Conservation (phyloP, 2,113 vertebrate genomes). For the Megaceryle maxima region DNA sequence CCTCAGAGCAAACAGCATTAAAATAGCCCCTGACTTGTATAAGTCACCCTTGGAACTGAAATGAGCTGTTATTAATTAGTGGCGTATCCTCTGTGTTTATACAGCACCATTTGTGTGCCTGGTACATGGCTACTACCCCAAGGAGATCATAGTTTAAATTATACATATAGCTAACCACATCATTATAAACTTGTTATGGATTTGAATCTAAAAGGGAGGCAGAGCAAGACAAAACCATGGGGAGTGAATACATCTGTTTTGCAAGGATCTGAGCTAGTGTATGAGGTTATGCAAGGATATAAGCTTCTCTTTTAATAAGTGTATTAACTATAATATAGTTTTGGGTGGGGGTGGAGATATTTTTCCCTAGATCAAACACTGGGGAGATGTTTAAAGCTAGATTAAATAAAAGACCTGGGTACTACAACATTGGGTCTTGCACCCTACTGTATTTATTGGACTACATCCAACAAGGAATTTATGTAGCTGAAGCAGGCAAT, state of each 20-base stretch:
- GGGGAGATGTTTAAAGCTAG: background rate
- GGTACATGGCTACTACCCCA: background rate
- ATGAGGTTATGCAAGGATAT: background rate
- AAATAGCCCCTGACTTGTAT: background rate
- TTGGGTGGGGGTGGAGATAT: background rate
- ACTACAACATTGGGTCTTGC: background rate
- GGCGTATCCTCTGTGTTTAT: background rate
- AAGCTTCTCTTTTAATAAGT: background rate
- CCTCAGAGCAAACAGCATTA: background rate
- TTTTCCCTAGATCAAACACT: background rate
- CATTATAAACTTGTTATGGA: conserved; percentile 2
- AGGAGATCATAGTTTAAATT: background rate
- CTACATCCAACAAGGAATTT: background rate
- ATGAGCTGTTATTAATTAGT: background rate
- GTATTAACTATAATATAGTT: background rate
- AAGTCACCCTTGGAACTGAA: background rate
- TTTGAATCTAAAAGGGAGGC: background rate
- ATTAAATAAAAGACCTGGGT: background rate
- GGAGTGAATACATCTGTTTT: background rate
- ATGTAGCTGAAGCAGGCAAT: background rate
- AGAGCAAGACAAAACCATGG: background rate
- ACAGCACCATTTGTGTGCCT: background rate
- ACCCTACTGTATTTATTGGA: background rate
- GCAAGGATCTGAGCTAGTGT: background rate
- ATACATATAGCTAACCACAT: background rate